Percentiles rank a stretch among this genome's conserved stretches.
phyloP scores from a whole-genome alignment of 2,113 vertebrate genomes.

The Perognathus longimembris region DNA sequence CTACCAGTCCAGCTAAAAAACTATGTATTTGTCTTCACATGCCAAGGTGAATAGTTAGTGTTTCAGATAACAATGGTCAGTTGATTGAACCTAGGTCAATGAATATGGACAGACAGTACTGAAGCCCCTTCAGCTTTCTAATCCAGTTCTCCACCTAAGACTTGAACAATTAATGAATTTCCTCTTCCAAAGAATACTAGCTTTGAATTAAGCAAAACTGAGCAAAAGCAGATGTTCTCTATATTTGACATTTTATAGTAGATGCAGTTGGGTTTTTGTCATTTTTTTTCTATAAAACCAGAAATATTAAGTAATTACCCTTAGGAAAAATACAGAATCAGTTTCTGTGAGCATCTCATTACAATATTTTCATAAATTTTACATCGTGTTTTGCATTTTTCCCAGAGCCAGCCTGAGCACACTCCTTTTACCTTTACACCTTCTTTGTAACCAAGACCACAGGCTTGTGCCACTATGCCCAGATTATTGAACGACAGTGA shows the following conservation, averaged over 20 bases:
- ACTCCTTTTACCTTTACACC: too few relatives aligned
- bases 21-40: neutral
- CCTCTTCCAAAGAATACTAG: neutral
- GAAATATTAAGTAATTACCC: neutral
- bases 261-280: neutral
- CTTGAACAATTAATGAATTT: neutral
- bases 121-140: neutral
- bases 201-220: neutral
- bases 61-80: neutral
- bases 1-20: neutral
- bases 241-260: neutral
- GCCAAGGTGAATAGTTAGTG: neutral
- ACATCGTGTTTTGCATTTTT: too few relatives aligned
- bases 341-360: neutral
- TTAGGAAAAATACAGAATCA: neutral
- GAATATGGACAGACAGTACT: neutral
- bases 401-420: too few relatives aligned
- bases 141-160: neutral
- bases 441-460: too few relatives aligned
- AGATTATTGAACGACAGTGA: too few relatives aligned
- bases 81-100: neutral
- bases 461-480: too few relatives aligned
- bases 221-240: conserved; percentile 11
- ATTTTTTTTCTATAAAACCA: neutral
- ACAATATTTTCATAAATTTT: neutral